Evolutionary conservation across 2,113 vertebrate species (phyloP), one percentile per base, ranked within the genome.

Genomic region (Carassius carassius): DNA sequence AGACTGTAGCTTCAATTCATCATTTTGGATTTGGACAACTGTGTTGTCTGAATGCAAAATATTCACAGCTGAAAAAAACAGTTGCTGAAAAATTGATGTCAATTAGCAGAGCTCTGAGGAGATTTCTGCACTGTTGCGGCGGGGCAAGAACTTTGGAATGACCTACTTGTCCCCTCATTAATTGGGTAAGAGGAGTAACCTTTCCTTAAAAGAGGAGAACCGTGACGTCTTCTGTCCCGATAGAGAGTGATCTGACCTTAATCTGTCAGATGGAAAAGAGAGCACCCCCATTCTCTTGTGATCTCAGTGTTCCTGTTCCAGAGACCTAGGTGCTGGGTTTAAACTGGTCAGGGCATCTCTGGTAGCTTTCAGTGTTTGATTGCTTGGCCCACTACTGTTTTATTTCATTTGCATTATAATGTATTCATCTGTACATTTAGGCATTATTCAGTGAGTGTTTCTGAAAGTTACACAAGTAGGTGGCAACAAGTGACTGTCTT

Each of bases 131-230:
- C 56, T 2, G 51, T 35, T 41, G 60, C 35, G 47, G 21, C 60
- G 70, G 81, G 70, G 70, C 82, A 86, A 72, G 84, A 84, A 81
- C 85, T 84, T 84, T 86, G 65, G 77, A 86, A 81, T 32, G 87
- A 84, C 87, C 87, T 82, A 88, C 85, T 88, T 88, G 87, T 88
- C 73, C 85, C 81, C 82, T 88, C 87, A 84, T 88, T 88, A 88
- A 88, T 74, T 88, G 87, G 85, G 82, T 88, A 88, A 88, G 67
- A 86, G 73, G 65, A 84, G 82, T 84, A 86, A 84, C 54, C 85
- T 86, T 84, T 86, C 78, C 82, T 88, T 82, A 82, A 78, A 85
- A 82, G 63, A 86, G 77, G 54, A 74, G 78, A 88, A 84, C 16
- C 78, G 21, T 88, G 87, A 86, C 81, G 82, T 82, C 65, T 86